Conservation (phyloP, 2,113 vertebrate genomes). For the Romanogobio albipinnatus region DNA sequence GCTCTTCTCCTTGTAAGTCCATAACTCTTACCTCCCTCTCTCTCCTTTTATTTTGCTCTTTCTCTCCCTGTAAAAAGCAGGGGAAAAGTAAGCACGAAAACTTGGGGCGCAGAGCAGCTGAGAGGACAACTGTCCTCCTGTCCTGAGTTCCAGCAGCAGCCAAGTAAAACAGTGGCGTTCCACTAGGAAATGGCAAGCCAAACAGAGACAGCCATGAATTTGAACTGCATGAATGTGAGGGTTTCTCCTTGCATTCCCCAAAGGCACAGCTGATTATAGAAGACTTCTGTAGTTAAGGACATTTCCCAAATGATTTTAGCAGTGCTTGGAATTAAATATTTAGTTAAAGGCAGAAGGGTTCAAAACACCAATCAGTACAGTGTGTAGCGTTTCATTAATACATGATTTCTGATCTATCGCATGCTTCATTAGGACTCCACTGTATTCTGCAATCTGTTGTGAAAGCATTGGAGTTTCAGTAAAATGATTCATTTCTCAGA, state of each 20-base stretch:
- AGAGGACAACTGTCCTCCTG: constrained; percentile 89
- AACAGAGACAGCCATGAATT: constrained; percentile 88
- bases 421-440: constrained; percentile 9
- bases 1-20: constrained; percentile 19
- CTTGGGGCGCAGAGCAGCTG: constrained; percentile 76
- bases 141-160: constrained; percentile 76
- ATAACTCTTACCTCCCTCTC: constrained; percentile 39
- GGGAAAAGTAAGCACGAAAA: constrained; percentile 86
- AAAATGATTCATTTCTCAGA: not conserved
- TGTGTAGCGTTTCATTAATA: constrained; percentile 17
- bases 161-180: constrained; percentile 91
- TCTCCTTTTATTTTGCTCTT: constrained; percentile 42
- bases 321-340: constrained; percentile 82
- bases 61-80: constrained; percentile 59
- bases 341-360: constrained; percentile 37
- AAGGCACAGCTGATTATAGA: constrained; percentile 84
- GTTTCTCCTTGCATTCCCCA: constrained; percentile 81
- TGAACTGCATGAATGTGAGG: constrained; percentile 77
- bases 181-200: constrained; percentile 86
- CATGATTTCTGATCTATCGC: constrained; percentile 16
- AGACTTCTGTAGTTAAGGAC: constrained; percentile 83
- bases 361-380: constrained; percentile 16
- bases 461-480: not conserved
- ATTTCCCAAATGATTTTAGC: constrained; percentile 80
- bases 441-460: constrained; percentile 27